phyloP scores from a whole-genome alignment of 2,797 vertebrate genomes.

The Nyctalus aviator region DNA sequence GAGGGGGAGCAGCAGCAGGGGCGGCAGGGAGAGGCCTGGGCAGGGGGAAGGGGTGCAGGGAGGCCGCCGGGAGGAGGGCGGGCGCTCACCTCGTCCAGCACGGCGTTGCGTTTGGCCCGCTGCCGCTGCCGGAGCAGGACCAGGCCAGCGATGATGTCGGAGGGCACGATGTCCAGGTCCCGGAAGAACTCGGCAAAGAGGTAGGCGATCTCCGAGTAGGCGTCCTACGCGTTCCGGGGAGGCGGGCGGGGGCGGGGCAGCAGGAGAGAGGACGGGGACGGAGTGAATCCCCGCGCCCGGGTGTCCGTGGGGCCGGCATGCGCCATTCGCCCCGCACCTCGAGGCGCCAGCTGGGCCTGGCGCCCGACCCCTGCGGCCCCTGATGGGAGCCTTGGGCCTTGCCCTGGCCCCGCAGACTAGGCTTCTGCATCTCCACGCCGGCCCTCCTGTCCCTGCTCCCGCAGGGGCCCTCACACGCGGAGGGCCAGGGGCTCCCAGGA shows the following conservation, averaged over 20 bases:
- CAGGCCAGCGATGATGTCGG: slow-evolving; percentile 98
- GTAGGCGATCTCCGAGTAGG: slow-evolving; percentile 98
- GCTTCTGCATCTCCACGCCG: not conserved
- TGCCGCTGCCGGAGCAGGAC: slow-evolving; percentile 98
- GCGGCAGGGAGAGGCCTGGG: accelerated
- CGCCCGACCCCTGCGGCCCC: not conserved
- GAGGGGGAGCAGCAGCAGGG: accelerated
- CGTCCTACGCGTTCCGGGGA: slow-evolving; percentile 90
- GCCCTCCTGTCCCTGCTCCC: not conserved
- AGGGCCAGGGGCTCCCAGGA: too few species aligned
- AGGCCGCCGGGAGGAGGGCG: accelerated
- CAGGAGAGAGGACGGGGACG: not conserved
- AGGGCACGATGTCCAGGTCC: slow-evolving; percentile 98
- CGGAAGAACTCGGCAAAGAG: slow-evolving; percentile 99
- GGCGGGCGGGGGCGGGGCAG: not conserved
- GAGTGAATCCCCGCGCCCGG: not conserved
- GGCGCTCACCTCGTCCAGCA: slow-evolving; percentile 94
- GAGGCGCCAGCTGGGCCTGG: accelerated
- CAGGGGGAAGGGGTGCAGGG: not conserved
- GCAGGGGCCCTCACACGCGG: too few species aligned
- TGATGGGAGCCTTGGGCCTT: not conserved
- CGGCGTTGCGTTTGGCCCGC: slow-evolving; percentile 94
- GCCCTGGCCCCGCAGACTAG: not conserved
- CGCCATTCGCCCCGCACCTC: not conserved
- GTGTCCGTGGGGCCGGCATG: not conserved